These are phyloP conservation scores for Antedon mediterranea DNA, from an alignment of 53 echinoderm and acorn worm species.

Conservation along the genomic window DNA sequence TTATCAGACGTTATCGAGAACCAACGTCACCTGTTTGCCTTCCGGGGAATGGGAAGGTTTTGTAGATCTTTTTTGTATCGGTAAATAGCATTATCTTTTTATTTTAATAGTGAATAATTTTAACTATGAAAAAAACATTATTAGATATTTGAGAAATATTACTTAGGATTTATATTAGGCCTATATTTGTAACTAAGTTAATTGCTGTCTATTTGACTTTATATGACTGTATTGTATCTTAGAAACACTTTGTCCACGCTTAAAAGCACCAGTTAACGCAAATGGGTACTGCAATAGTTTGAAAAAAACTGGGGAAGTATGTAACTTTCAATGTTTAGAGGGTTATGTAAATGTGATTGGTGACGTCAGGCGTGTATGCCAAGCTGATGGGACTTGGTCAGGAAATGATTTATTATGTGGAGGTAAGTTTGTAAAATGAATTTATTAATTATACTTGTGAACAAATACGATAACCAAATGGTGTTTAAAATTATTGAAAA, in stretches of 20 bases:
- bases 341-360: constrained; percentile 34
- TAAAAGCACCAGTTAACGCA: background rate
- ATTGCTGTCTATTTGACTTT: too few relatives aligned
- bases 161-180: too few relatives aligned
- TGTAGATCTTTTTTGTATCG: constrained; percentile 11
- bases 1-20: constrained; percentile 9
- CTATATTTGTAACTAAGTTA: too few relatives aligned
- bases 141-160: too few relatives aligned
- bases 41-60: constrained; percentile 21
- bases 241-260: background rate
- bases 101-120: too few relatives aligned
- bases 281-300: background rate
- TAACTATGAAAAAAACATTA: too few relatives aligned
- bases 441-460: too few relatives aligned
- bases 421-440: too few relatives aligned
- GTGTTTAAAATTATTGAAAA: too few relatives aligned
- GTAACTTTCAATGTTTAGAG: constrained; percentile 19
- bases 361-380: constrained; percentile 22
- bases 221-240: too few relatives aligned
- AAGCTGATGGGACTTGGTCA: constrained; percentile 37
- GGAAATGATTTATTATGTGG: constrained; percentile 41
- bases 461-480: too few relatives aligned
- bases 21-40: constrained; percentile 13
- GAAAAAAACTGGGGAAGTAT: background rate
- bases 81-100: too few relatives aligned